Base-by-base conservation (phyloP, 2,888 invertebrate genomes). In the Coelinius sp. region DNA sequence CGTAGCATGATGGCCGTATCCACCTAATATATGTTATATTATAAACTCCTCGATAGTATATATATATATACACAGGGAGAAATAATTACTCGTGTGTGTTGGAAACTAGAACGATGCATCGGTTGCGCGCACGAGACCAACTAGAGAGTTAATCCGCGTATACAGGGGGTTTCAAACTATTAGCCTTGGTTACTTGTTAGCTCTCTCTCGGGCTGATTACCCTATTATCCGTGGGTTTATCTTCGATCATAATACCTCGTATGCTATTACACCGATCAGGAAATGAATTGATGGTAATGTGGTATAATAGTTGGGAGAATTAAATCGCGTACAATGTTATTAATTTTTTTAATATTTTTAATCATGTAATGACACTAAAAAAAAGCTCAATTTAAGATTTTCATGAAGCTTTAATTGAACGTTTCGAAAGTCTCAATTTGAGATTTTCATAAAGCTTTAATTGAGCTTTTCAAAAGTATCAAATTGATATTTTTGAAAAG, bases 11-110 rank as follows among this genome's bases (percentile, higher is more conserved):
- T 20, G 14, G 2, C 44, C 12, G 44, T n/a, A 44, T 17, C 7
- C 20, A 49, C 46, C 8, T 49, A 17, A 17, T 49, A 14, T 49
- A 49, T 20, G 46, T 49, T 44, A 14, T 49, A 49, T 49, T 14
- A 14, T 49, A 49, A 49, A 49, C 46, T 49, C 4, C 46, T 49
- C 41, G 41, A 41, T 12, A 4, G 41, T 41, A 41, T 8, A 14
- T 20, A 49, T 14, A 20, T 31, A 31, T 31, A 31, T 8, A 31
- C 31, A 31, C 31, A 4, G 8, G 5, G 31, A 49, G 46, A 49
- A 49, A 49, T 49, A 49, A 49, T 49, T 49, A 49, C 46, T 49
- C 46, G 46, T 49, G 46, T 49, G 46, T 49, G 46, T 49, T 49
- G 17, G 20, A 49, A n/a, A 49, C 46, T 49, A 49, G 46, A 49